Evolutionary conservation across 2,888 invertebrate species (phyloP).

Genomic region (Lydus trimaculatus): DNA sequence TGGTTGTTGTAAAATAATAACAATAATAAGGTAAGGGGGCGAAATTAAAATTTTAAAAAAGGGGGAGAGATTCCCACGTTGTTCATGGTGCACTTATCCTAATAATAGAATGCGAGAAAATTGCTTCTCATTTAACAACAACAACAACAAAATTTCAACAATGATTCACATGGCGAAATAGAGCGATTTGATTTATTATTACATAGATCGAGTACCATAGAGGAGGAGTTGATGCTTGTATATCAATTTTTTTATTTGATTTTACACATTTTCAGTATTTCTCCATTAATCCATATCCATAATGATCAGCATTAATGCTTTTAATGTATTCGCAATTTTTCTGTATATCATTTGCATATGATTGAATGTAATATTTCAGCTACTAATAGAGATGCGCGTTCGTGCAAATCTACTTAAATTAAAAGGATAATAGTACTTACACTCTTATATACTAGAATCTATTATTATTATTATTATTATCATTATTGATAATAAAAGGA

Average conservation of each 20-base stretch:
- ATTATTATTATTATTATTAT: background rate
- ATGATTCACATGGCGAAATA: background rate
- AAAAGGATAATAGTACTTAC: background rate
- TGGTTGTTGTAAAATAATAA: constrained; percentile 6
- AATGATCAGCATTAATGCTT: background rate
- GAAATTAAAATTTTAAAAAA: background rate
- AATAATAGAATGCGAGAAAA: constrained; percentile 1
- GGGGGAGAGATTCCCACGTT: constrained; percentile 3
- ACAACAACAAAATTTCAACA: constrained; percentile 3
- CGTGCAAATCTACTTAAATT: constrained; percentile 1
- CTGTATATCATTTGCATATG: background rate
- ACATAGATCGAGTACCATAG: background rate
- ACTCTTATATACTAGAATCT: background rate
- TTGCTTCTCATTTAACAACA: background rate
- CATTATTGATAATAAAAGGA: background rate
- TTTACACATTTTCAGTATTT: background rate
- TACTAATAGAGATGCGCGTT: background rate
- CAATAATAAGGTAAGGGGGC: background rate
- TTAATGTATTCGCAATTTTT: background rate
- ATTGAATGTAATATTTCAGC: background rate
- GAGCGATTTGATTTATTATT: background rate
- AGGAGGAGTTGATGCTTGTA: background rate
- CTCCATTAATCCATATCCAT: background rate
- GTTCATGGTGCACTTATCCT: background rate
- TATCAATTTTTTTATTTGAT: background rate